These are phyloP conservation scores for Glaucomys volans DNA, from an alignment of 2,113 vertebrate genomes.

Conservation along the genomic window DNA sequence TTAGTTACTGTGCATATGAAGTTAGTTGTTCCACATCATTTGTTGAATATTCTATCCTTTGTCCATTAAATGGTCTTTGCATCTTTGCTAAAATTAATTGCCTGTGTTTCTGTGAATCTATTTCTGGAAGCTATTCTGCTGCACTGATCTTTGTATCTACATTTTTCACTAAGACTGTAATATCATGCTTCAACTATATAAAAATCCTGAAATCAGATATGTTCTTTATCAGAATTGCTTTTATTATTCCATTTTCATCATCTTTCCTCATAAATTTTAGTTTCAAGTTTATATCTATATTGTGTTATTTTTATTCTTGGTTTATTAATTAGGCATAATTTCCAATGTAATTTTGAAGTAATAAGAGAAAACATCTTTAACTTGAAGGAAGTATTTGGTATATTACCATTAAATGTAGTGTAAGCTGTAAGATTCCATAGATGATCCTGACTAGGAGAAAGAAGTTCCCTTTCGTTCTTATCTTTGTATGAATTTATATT, in stretches of 20 bases:
- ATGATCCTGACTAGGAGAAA: neutral
- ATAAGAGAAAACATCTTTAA: neutral
- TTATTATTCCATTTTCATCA: neutral
- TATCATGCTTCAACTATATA: neutral
- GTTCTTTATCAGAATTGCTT: neutral
- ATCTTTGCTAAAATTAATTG: neutral
- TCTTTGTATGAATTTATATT: neutral
- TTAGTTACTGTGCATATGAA: neutral
- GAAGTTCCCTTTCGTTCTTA: neutral
- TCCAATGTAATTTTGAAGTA: neutral
- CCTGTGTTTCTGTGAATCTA: neutral
- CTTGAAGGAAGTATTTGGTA: neutral
- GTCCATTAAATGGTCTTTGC: neutral
- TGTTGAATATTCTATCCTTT: neutral
- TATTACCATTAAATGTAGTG: neutral
- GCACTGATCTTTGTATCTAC: neutral
- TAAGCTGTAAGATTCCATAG: neutral
- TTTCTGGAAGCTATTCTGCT: neutral
- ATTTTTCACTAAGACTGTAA: neutral
- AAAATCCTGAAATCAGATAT: neutral
- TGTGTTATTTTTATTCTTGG: neutral
- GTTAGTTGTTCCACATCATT: neutral
- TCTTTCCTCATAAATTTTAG: neutral
- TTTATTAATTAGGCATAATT: neutral
- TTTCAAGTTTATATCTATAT: neutral